phyloP scores from a whole-genome alignment of 1,140 invertebrate genomes.

The Hirudo medicinalis region DNA sequence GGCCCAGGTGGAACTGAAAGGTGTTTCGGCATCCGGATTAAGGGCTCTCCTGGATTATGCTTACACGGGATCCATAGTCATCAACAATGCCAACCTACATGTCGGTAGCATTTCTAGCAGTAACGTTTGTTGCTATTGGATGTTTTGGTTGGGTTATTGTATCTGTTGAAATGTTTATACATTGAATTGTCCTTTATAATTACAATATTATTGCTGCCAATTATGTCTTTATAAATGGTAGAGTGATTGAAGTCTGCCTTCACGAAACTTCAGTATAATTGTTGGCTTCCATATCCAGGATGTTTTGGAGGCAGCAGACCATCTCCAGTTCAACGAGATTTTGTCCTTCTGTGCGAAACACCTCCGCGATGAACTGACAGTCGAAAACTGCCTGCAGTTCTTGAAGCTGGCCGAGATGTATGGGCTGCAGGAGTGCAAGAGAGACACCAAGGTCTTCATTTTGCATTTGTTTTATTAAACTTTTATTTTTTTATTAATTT shows the following conservation, averaged over 20 bases:
- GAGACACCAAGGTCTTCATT: constrained; percentile 5
- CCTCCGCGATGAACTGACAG: constrained; percentile 20
- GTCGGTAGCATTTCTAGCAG: background rate
- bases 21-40: constrained; percentile 20
- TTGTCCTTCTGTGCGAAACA: constrained; percentile 20
- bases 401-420: constrained; percentile 23
- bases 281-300: constrained; percentile 14
- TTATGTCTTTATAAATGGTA: no score
- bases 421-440: constrained; percentile 21
- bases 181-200: background rate
- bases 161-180: background rate
- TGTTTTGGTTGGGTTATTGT: no score
- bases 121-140: background rate
- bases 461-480: no score
- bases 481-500: no score
- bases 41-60: constrained; percentile 22
- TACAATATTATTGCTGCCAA: background rate
- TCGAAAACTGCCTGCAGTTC: constrained; percentile 23
- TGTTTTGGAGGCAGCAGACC: constrained; percentile 23
- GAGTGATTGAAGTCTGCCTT: no score
- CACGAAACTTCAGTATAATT: no score
- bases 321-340: constrained; percentile 23
- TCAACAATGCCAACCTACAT: constrained; percentile 21
- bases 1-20: constrained; percentile 21
- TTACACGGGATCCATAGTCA: constrained; percentile 23